Evolutionary conservation across 2,888 invertebrate genomes (phyloP), one percentile per base, ranked within the genome.

Genomic region (Microchrysa polita): DNA sequence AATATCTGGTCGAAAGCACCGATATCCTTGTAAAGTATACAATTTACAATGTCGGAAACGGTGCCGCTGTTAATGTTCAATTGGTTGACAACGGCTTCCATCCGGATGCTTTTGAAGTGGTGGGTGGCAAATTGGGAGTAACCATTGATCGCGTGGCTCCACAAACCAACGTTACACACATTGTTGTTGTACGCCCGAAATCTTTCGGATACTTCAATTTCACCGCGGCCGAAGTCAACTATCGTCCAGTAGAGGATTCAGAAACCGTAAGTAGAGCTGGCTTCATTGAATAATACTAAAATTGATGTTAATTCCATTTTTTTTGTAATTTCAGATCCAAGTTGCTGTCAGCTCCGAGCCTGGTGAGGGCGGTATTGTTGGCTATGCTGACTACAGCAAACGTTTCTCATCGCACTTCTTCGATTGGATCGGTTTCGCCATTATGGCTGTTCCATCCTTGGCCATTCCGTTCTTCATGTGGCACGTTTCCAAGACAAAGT

Each of bases 361-460:
- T 7, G 98, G 98, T 73, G 96, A 98, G 86, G 97, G 97, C 77
- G 93, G 93, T 73, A 96, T 98, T 81, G 93, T 96, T 71, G 93
- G 95, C 14, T 93, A 92, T 87, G 92, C 90, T 80, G 97, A 98
- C 85, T 98, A 93, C 81, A 96, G 97, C 86, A 94, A 96, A 85
- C 94, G 96, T 82, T 98, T 97, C 87, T 98, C 98, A 1, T 96
- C 97, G 0, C 98, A 98, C 86, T 92, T 95, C 83, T 93, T 96
- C 76, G 98, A 98, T 86, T 99, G 98, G 99, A 88, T 93, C 72
- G 95, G 97, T 27, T 99, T 99, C 82, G 96, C 96, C 44, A 91
- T 98, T 73, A 97, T 99, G 96, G 95, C 97, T 27, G 87, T 97
- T 77, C 97, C 98, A 5, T 96, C 97, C 1, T 87, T 98, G 60